phyloP scores from a whole-genome alignment of 2,888 invertebrate species.

The Trichopria drosophilae region DNA sequence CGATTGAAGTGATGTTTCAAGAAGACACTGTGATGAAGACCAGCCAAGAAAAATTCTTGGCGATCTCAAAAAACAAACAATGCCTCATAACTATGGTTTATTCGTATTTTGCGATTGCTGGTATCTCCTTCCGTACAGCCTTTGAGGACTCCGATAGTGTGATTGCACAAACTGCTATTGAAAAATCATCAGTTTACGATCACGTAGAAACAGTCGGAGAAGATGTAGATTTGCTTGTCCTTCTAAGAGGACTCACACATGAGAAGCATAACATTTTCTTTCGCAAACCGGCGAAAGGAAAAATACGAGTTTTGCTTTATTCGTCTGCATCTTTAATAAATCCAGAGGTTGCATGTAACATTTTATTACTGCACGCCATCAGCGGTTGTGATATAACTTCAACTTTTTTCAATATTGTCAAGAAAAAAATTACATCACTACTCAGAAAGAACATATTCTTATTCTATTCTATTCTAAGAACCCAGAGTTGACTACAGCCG shows the following conservation, averaged over 20 bases:
- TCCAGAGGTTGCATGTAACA: neutral
- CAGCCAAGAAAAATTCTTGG: no score
- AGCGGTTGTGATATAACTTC: no score
- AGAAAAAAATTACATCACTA: neutral
- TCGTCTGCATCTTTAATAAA: neutral
- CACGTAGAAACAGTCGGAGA: no score
- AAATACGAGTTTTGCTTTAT: neutral
- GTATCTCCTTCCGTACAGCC: constrained; percentile 50
- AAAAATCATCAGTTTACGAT: neutral
- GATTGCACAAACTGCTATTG: constrained; percentile 41
- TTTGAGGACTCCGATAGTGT: constrained; percentile 53
- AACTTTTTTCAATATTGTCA: constrained; percentile 2
- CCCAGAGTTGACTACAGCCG: neutral
- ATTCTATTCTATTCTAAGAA: no score
- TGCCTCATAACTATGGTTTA: constrained; percentile 45
- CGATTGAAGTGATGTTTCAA: constrained; percentile 49
- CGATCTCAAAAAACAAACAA: constrained; percentile 38
- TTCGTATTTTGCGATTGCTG: constrained; percentile 49
- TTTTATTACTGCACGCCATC: constrained; percentile 5
- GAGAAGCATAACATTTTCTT: neutral
- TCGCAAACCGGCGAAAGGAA: neutral
- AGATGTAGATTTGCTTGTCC: constrained; percentile 1
- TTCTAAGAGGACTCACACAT: neutral
- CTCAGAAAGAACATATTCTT: neutral
- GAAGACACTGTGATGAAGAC: constrained; percentile 45